Conservation (phyloP, 1,140 invertebrate species). For the Drosophila orosa region DNA sequence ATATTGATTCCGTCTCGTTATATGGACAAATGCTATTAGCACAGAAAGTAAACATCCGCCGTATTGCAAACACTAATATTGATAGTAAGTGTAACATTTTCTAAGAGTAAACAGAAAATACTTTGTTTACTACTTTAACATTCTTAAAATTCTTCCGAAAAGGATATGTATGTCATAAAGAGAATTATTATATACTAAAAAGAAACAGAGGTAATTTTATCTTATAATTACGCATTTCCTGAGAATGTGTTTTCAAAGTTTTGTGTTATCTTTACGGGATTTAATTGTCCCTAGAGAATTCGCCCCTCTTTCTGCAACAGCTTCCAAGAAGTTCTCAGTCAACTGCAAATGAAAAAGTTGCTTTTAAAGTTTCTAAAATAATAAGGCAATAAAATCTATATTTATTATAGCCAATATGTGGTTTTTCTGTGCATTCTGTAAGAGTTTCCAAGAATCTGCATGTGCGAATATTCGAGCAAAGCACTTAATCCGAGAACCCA, state of each 20-base stretch:
- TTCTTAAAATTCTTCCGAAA: not conserved
- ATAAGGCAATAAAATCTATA: not conserved
- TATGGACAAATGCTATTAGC: constrained; percentile 3
- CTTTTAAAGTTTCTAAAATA: not conserved
- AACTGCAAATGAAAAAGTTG: not conserved
- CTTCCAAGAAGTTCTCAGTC: not conserved
- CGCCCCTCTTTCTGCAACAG: not conserved
- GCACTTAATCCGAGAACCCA: constrained; percentile 12
- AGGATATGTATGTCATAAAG: not conserved
- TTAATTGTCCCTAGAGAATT: not conserved
- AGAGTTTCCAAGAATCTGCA: constrained; percentile 39
- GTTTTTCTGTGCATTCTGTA: not conserved
- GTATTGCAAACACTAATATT: constrained; percentile 5
- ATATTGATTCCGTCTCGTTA: not conserved
- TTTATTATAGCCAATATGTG: not conserved
- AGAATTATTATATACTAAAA: not conserved
- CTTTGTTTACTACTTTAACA: not conserved
- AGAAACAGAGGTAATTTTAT: not conserved
- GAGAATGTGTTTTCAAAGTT: not conserved
- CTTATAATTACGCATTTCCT: not conserved
- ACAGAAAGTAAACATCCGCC: not conserved
- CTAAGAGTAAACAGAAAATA: not conserved
- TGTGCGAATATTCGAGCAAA: not conserved
- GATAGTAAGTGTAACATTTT: not conserved
- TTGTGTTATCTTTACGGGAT: not conserved